phyloP scores from a whole-genome alignment of 2,888 invertebrate species.

The Balanococcus diminutus region DNA sequence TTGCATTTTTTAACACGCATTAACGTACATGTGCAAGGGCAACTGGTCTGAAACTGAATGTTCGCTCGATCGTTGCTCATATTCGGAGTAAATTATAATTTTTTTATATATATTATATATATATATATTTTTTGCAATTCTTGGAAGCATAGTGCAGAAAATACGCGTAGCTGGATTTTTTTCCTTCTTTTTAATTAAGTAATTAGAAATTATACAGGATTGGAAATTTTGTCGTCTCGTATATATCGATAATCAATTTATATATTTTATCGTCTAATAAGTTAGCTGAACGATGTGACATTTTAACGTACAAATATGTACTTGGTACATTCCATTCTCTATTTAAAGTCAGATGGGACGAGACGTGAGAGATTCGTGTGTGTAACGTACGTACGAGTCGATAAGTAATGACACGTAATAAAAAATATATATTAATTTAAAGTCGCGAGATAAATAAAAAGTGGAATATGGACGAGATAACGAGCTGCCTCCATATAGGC shows the following conservation, averaged over 20 bases:
- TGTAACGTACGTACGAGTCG: too few relatives aligned
- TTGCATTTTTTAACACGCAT: constrained; percentile 33
- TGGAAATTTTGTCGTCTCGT: neutral
- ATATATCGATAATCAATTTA: neutral
- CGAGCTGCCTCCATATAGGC: constrained; percentile 2
- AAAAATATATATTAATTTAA: neutral
- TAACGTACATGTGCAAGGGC: constrained; percentile 3
- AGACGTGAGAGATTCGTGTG: neutral
- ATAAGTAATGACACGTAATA: neutral
- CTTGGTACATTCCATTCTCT: neutral
- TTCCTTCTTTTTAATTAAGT: neutral
- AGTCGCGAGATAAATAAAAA: neutral
- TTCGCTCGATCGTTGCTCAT: neutral
- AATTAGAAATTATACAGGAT: neutral
- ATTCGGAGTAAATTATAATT: constrained; percentile 30
- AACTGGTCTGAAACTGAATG: neutral
- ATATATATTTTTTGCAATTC: neutral
- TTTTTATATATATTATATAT: too few relatives aligned
- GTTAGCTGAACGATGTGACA: neutral
- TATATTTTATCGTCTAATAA: neutral
- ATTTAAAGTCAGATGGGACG: neutral
- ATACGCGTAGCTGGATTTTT: neutral
- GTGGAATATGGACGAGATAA: constrained; percentile 5
- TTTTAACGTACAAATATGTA: too few relatives aligned
- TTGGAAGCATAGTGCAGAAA: constrained; percentile 9